phyloP scores from a whole-genome alignment of 2,888 invertebrate species.

The Chalcosyrphus nemorum region DNA sequence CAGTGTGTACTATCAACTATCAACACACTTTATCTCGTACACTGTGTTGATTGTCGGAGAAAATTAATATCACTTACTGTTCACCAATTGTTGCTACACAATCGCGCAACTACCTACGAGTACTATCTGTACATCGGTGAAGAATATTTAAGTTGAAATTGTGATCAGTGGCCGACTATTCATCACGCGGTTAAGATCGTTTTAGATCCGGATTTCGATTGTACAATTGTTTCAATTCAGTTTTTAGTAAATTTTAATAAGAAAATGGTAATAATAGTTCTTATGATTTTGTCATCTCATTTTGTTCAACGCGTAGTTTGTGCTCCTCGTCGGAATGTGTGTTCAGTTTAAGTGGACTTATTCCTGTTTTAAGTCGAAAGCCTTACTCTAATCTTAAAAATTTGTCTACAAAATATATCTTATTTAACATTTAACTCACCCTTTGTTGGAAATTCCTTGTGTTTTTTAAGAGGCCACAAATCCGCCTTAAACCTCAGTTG shows the following conservation, averaged over 20 bases:
- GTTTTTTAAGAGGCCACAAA: too few species aligned
- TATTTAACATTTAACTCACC: too few species aligned
- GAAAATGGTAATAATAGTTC: background rate
- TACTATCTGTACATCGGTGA: background rate
- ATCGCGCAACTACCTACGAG: too few species aligned
- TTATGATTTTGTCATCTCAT: too few species aligned
- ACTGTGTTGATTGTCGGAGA: background rate
- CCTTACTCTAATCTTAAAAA: too few species aligned
- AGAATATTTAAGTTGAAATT: background rate
- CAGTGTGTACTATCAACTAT: background rate
- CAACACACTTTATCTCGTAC: background rate
- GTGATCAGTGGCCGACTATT: conserved; percentile 21
- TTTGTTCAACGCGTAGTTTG: too few species aligned
- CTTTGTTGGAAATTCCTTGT: too few species aligned
- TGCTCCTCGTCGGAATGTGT: too few species aligned
- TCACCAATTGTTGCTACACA: background rate
- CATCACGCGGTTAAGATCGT: conserved; percentile 19
- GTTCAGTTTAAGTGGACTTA: too few species aligned
- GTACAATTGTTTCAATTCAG: background rate
- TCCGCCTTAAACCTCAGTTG: too few species aligned
- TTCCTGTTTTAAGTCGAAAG: too few species aligned
- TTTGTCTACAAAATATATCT: too few species aligned
- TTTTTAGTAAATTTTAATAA: background rate
- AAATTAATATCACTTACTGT: background rate
- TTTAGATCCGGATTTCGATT: conserved; percentile 5